These are phyloP conservation scores for Nannobrachium achirus DNA, from an alignment of 2,113 vertebrate genomes.

Conservation along the genomic window DNA sequence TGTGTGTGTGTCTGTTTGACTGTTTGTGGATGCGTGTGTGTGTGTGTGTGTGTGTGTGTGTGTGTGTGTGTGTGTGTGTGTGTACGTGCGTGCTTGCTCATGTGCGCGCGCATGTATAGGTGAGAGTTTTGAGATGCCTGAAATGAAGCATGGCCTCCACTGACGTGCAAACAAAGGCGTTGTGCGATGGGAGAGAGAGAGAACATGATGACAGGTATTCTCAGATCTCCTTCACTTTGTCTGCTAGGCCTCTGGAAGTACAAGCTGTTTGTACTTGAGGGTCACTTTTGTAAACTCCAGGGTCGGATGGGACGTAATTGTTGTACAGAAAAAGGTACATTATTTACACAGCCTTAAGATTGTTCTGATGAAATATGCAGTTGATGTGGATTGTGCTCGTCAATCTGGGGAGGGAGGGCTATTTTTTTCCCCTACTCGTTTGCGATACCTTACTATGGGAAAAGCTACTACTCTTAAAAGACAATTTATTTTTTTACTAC, in stretches of 20 bases:
- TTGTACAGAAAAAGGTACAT: constrained; percentile 64
- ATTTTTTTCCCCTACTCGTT: background rate
- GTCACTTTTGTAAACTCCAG: constrained; percentile 46
- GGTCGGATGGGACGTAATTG: constrained; percentile 42
- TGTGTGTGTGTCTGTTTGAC: constrained; percentile 30
- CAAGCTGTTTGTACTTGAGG: constrained; percentile 52
- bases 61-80: constrained; percentile 11
- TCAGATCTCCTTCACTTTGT: constrained; percentile 18
- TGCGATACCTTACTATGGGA: background rate
- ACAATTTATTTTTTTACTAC: too few relatives aligned
- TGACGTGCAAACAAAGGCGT: constrained; percentile 34
- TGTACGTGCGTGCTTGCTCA: background rate
- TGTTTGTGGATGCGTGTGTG: constrained; percentile 5
- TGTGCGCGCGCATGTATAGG: background rate
- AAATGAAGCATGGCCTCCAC: constrained; percentile 47
- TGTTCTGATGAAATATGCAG: constrained; percentile 33
- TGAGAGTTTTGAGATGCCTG: constrained; percentile 12
- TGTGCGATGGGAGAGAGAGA: background rate
- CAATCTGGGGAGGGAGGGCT: constrained; percentile 7
- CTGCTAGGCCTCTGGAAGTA: constrained; percentile 49
- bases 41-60: background rate
- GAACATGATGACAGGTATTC: constrained; percentile 18
- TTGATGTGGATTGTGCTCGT: constrained; percentile 24
- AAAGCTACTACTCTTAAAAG: background rate
- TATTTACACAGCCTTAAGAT: constrained; percentile 71